Evolutionary conservation across 1,140 invertebrate species (phyloP).

Genomic region (Drosophila sulfurigaster): DNA sequence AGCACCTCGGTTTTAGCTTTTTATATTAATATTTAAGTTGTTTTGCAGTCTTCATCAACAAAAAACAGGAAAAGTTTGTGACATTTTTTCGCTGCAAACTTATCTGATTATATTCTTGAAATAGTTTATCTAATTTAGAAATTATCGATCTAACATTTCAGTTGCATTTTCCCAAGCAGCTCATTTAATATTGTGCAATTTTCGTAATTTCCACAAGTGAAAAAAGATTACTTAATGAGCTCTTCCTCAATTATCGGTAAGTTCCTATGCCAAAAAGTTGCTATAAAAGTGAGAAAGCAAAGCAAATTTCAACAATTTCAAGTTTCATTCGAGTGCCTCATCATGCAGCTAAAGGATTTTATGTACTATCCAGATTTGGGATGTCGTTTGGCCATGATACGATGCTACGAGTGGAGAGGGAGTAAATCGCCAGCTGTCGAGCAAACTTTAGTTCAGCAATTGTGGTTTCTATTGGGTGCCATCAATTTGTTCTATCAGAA

Average conservation of each 20-base stretch:
- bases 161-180: conserved; percentile 40
- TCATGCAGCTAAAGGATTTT: conserved; percentile 60
- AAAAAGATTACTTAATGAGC: conserved; percentile 39
- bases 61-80: conserved; percentile 9
- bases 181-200: conserved; percentile 34
- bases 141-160: conserved; percentile 14
- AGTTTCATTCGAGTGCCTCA: conserved; percentile 31
- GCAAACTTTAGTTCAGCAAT: neutral
- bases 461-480: conserved; percentile 46
- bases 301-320: neutral
- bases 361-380: conserved; percentile 57
- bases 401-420: conserved; percentile 40
- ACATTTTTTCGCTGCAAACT: neutral
- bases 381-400: conserved; percentile 44
- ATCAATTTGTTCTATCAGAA: conserved; percentile 62
- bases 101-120: neutral
- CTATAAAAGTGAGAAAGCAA: conserved; percentile 33
- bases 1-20: conserved; percentile 37
- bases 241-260: conserved; percentile 33
- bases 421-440: neutral
- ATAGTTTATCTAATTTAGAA: conserved; percentile 1
- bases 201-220: conserved; percentile 6
- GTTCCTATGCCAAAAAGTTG: conserved; percentile 21
- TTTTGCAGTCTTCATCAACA: conserved; percentile 26
- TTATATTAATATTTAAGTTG: conserved; percentile 51